Base-by-base conservation (phyloP, 2,113 vertebrate species). In the Procavia capensis region DNA sequence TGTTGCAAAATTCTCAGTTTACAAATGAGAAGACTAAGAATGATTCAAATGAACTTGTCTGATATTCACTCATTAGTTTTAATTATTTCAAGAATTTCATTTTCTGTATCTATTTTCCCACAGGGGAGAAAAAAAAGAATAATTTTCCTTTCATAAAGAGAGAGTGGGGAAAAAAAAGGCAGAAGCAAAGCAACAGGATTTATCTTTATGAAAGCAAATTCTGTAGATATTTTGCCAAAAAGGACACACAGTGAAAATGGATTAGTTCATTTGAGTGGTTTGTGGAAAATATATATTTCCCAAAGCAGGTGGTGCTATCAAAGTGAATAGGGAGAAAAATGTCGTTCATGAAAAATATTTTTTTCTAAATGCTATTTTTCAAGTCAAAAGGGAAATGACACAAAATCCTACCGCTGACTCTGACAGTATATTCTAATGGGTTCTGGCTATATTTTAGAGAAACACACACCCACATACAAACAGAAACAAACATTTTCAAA, bases 201-300 rank as follows among this genome's bases (percentile, higher is more conserved):
- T 98, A 97, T 99, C 98, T 98, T 98, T 98, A 98, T 98, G 97
- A 98, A 98, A 98, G 97, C 97, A 98, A 98, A 98, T 98, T 98
- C 97, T 98, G 97, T 96, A 98, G 98, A 98, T 98, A 98, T 98
- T 98, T 98, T 98, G 97, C 98, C 98, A 98, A 98, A 98, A 98
- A 98, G 88, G 98, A 98, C 98, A 98, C 96, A 98, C 98, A 98
- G 98, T 98, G 98, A 98, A 98, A 99, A 99, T 98, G 98, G 98
- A 99, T 99, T 98, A 98, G 98, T 98, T 98, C 98, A 98, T 98
- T 98, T 98, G 97, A 98, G 95, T 97, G 97, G 95, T 98, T 94
- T 98, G 98, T 97, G 97, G 97, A 98, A 98, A 98, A 98, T 98
- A 98, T 98, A 98, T 98, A 98, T 98, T 98, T 99, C 98, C 98